Evolutionary conservation across 1,140 invertebrate species (phyloP).

Genomic region (Linepithema humile): DNA sequence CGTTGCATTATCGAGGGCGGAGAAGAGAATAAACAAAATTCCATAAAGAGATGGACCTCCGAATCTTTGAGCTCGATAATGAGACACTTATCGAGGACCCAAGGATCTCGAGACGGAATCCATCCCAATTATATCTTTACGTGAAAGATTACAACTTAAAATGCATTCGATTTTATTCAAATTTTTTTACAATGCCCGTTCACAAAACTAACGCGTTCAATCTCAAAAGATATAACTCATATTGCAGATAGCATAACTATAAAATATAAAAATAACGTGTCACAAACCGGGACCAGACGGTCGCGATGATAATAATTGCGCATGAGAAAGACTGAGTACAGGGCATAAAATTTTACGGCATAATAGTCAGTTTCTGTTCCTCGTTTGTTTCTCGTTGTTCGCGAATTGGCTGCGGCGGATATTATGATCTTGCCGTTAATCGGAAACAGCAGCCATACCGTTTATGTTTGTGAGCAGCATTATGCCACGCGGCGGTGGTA

Average conservation of each 20-base stretch:
- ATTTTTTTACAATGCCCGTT: neutral
- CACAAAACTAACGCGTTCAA: neutral
- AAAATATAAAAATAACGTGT: slow-evolving; percentile 16
- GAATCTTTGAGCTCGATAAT: slow-evolving; percentile 80
- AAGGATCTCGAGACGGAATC: slow-evolving; percentile 76
- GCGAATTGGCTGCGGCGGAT: slow-evolving; percentile 71
- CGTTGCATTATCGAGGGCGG: slow-evolving; percentile 41
- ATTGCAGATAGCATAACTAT: slow-evolving; percentile 3
- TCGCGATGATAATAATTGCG: slow-evolving; percentile 9
- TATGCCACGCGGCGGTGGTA: slow-evolving; percentile 24
- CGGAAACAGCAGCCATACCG: slow-evolving; percentile 31
- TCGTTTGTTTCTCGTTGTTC: slow-evolving; percentile 80
- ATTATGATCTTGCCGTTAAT: slow-evolving; percentile 60
- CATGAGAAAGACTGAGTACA: slow-evolving; percentile 76
- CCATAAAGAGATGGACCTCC: slow-evolving; percentile 66
- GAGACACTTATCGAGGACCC: slow-evolving; percentile 77
- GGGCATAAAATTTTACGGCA: slow-evolving; percentile 82
- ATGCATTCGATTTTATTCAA: neutral
- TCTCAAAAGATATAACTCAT: slow-evolving; percentile 3
- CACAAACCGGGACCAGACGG: slow-evolving; percentile 31
- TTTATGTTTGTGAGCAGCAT: slow-evolving; percentile 53
- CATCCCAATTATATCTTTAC: slow-evolving; percentile 5
- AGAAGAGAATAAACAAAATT: slow-evolving; percentile 58
- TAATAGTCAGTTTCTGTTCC: slow-evolving; percentile 84
- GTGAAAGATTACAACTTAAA: neutral